Base-by-base conservation (phyloP, 2,888 invertebrate species). In the Germaria angustata region DNA sequence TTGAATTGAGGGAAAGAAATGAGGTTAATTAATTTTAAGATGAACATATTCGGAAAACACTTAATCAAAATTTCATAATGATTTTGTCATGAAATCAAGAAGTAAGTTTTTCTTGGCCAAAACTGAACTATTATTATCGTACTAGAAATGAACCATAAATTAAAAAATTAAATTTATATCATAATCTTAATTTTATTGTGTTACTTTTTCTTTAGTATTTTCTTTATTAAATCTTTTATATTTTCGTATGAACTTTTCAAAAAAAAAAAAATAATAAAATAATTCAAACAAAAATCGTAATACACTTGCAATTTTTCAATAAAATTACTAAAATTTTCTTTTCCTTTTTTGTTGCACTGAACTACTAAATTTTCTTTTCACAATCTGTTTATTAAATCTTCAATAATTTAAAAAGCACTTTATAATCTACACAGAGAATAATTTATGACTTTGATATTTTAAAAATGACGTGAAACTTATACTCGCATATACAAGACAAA, bases 381-480 rank as follows among this genome's bases (percentile, higher is more conserved):
- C 36, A 41, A 32, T 73, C 28, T 63, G 11, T 51, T 61, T 68
- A n/a, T 41, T 51, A 32, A 20, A 73, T 63, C 53, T 51, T 66
- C 68, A 51, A 77, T 68, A 77, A 76, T 59, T 68, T 59, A 46
- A 49, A 59, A 80, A 80, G 73, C 63, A 63, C 75, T 80, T 80
- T 69, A 63, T 80, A 75, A 75, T 80, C 80, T 69, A n/a, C 55
- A 75, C 36, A 44, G 15, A 13, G 46, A 46, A 80, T 80, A 75
- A 80, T 75, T 69, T 75, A 80, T 80, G 80, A 75, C 68, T 75
- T 63, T 55, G 63, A 80, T 75, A 80, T 80, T 75, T 46, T 55
- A 44, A 63, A 75, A 63, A 69, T 75, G 55, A 80, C 11, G 46
- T 32, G 28, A 20, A 61, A 63, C 36, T 68, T 80, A 69, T 53